A percentile compares a stretch with the other conserved stretches of the same genome.
phyloP scores from a whole-genome alignment of 2,113 vertebrate genomes.

The Rhadina sibilatrix region DNA sequence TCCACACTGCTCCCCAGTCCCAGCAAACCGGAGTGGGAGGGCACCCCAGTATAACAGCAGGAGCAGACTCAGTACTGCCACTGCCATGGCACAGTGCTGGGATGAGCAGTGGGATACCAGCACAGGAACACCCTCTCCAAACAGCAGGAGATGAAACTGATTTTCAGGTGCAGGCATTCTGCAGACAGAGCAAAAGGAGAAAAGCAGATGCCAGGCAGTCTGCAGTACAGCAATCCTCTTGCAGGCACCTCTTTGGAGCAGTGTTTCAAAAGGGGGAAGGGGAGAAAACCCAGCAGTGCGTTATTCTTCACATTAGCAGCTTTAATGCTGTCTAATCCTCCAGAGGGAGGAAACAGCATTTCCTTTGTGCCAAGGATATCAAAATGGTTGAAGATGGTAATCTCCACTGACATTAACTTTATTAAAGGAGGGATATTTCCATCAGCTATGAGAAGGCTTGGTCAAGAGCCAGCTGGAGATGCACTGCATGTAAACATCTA shows the following conservation, averaged over 20 bases:
- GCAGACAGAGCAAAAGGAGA: neutral
- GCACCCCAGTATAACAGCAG: neutral
- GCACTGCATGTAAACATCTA: neutral
- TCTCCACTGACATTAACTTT: neutral
- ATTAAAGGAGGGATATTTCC: neutral
- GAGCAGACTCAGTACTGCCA: neutral
- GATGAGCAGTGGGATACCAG: neutral
- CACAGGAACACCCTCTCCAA: neutral
- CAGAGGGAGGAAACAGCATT: neutral
- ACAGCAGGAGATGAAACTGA: neutral
- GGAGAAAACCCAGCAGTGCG: neutral
- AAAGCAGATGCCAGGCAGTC: neutral
- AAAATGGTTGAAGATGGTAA: neutral
- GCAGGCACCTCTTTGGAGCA: neutral
- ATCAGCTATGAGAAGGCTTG: neutral
- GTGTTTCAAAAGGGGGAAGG: neutral
- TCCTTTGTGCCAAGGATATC: slow-evolving; percentile 20
- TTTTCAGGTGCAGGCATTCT: neutral
- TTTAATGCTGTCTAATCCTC: slow-evolving; percentile 25
- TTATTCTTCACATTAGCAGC: neutral
- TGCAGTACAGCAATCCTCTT: neutral
- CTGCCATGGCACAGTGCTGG: rapidly evolving
- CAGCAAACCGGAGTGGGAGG: neutral
- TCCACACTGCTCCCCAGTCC: neutral
- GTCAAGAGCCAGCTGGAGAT: neutral